Evolutionary conservation across 2,113 vertebrate species (phyloP).

Genomic region (Ardeotis arabs): DNA sequence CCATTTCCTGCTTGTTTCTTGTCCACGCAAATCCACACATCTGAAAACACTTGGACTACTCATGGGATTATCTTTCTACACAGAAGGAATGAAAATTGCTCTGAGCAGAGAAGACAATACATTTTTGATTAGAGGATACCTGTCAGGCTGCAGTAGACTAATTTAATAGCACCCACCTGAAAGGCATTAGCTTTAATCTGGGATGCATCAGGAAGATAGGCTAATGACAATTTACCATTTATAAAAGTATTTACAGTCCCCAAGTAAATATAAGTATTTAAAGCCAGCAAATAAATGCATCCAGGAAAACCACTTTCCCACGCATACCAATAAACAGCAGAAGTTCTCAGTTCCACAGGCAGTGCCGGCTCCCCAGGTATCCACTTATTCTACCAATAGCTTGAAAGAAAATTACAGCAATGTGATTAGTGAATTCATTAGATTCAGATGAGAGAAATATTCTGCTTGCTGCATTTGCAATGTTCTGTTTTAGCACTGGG

Average conservation of each 20-base stretch:
- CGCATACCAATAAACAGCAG: not conserved
- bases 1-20: conserved; percentile 32
- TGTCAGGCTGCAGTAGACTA: not conserved
- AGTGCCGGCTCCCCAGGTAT: conserved; percentile 3
- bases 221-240: conserved; percentile 43
- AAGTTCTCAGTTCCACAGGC: not conserved
- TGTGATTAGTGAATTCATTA: conserved; percentile 32
- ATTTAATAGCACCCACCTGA: conserved; percentile 47
- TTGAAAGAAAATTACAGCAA: conserved; percentile 43
- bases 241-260: conserved; percentile 19
- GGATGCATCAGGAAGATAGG: not conserved
- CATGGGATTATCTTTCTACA: not conserved
- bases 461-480: not conserved
- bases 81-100: not conserved
- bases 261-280: conserved; percentile 2
- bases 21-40: not conserved
- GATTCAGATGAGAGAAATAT: not conserved
- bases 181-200: conserved; percentile 27
- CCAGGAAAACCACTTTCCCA: not conserved
- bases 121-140: conserved; percentile 22
- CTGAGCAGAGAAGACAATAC: not conserved
- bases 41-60: not conserved
- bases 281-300: not conserved
- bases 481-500: not conserved
- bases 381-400: conserved; percentile 14